A percentile compares a stretch with the other conserved stretches of the same genome.
phyloP scores from a whole-genome alignment of 2,797 vertebrate species.

The Octomys mimax region DNA sequence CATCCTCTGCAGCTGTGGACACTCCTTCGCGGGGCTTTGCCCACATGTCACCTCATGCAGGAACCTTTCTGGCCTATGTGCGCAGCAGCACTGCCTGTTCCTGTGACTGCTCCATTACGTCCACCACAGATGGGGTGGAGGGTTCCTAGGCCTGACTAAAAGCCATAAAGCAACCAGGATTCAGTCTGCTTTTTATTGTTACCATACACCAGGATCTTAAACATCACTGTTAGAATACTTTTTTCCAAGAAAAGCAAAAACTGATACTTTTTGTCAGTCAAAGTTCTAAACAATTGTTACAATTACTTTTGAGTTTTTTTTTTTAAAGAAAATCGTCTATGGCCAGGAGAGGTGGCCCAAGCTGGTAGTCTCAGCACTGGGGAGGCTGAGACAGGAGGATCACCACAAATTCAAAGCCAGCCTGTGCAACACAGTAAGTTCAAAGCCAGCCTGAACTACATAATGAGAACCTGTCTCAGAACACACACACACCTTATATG shows the following conservation, averaged over 20 bases:
- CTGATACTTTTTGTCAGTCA: not conserved
- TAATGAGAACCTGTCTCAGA: not conserved
- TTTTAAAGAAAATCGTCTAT: not conserved
- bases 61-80: not conserved
- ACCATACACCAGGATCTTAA: not conserved
- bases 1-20: not conserved
- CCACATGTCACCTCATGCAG: not conserved
- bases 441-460: not conserved
- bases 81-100: not conserved
- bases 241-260: not conserved
- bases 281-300: not conserved
- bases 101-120: not conserved
- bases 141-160: not conserved
- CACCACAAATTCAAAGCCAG: not conserved
- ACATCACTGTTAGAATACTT: not conserved
- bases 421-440: not conserved
- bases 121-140: fast-evolving
- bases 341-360: not conserved
- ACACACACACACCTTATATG: not conserved
- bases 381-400: not conserved
- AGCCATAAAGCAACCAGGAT: not conserved
- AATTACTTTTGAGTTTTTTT: not conserved
- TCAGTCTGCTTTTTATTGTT: not conserved
- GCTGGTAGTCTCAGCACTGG: not conserved
- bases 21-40: not conserved